Evolutionary conservation across 2,797 vertebrate genomes (phyloP), one percentile per base, ranked within the genome.

Genomic region (Lutjanus argentimaculatus): DNA sequence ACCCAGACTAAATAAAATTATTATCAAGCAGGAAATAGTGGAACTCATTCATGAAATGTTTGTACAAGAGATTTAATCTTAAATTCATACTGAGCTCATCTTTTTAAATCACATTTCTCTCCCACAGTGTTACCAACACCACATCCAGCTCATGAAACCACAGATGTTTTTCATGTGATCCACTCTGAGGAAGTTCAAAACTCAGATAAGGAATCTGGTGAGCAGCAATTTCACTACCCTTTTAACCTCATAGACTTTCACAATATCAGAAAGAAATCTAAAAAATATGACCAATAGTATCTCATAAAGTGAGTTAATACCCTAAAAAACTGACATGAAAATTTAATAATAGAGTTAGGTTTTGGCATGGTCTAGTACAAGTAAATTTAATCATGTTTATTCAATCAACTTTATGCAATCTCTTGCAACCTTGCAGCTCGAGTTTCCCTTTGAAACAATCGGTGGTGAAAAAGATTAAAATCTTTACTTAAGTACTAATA

Each of bases 41-140:
- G 25, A 30, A 53, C 2, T 53, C 4, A 53, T 65, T 62, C 0
- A 62, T 63, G 2, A 77, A 48, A 52, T 51, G 11, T 70, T 66
- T 66, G 19, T 19, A 22, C 14, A 55, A n/a, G n/a, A n/a, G n/a
- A n/a, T n/a, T n/a, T n/a, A n/a, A n/a, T n/a, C n/a, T n/a, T n/a
- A n/a, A n/a, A n/a, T n/a, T n/a, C n/a, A n/a, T n/a, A n/a, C n/a
- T n/a, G 10, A 67, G 74, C 22, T 46, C 8, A 67, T 22, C 5
- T 48, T 30, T 42, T 15, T 66, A 6, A 46, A 36, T 70, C 17
- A 17, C 25, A 17, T 70, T 57, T 72, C 11, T 64, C 8, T 14
- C 14, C 4, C 25, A 67, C 78, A 89, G 85, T 63, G 30, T 65
- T 56, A 67, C 45, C 72, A 53, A 75, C 82, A 58, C 17, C 17